These are phyloP conservation scores for Apeira syringaria DNA, from an alignment of 2,888 invertebrate species.

Conservation along the genomic window DNA sequence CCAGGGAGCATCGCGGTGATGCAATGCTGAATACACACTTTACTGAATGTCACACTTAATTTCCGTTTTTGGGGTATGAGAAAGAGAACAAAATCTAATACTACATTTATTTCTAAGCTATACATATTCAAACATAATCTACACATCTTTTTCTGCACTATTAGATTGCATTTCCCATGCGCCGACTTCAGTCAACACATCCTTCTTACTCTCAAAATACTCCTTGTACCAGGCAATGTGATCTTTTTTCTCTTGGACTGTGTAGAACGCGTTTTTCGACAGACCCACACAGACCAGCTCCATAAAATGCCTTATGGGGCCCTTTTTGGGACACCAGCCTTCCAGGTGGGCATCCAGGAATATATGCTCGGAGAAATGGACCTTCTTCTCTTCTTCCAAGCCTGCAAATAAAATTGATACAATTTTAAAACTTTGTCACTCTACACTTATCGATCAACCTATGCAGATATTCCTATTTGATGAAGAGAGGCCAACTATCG, in stretches of 20 bases:
- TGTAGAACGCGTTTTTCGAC: constrained; percentile 96
- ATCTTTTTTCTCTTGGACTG: constrained; percentile 92
- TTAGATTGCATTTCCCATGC: constrained; percentile 68
- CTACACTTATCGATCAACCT: too few species aligned
- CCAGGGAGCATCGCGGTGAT: too few species aligned
- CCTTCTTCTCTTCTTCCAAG: constrained; percentile 85
- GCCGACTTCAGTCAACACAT: constrained; percentile 86
- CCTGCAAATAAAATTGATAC: constrained; percentile 73
- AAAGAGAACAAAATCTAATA: too few species aligned
- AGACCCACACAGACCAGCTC: constrained; percentile 96
- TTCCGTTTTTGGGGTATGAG: too few species aligned
- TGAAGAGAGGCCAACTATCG: too few species aligned
- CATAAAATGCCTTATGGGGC: constrained; percentile 98
- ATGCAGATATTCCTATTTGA: too few species aligned
- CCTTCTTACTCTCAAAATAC: constrained; percentile 93
- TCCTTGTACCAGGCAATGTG: constrained; percentile 96
- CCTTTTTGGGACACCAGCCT: constrained; percentile 94
- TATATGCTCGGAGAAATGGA: constrained; percentile 96
- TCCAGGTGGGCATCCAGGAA: constrained; percentile 94
- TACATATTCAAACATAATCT: constrained; percentile 3
- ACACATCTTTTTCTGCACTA: constrained; percentile 35
- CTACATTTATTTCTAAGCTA: too few species aligned
- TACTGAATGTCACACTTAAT: too few species aligned
- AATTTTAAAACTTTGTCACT: too few species aligned
- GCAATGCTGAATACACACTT: too few species aligned